phyloP scores from a whole-genome alignment of 2,888 invertebrate species.

The Hoplodrina blanda region DNA sequence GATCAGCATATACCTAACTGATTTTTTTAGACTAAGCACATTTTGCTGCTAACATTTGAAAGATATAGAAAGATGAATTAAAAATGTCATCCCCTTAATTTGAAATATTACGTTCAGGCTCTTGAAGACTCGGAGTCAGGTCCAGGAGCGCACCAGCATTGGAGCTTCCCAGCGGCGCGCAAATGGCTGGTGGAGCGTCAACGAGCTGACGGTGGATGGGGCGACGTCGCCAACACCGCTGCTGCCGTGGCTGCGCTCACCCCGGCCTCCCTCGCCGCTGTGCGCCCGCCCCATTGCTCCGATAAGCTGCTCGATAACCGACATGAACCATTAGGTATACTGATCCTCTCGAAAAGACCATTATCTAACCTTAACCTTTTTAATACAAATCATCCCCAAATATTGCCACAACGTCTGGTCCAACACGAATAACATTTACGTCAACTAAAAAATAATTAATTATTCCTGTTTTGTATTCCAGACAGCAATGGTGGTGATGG shows the following conservation, averaged over 20 bases:
- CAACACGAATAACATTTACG: no score
- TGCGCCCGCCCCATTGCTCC: conserved; percentile 90
- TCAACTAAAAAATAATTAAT: no score
- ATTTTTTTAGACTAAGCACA: no score
- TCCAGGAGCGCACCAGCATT: conserved; percentile 90
- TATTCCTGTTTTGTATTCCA: conserved; percentile 52
- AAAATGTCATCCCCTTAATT: not conserved
- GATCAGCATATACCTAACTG: no score
- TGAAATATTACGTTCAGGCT: conserved; percentile 85
- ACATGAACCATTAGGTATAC: conserved; percentile 88
- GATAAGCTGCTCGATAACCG: conserved; percentile 89
- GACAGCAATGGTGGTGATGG: conserved; percentile 88
- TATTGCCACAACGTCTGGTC: no score
- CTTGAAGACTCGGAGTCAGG: conserved; percentile 93
- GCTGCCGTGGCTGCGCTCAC: conserved; percentile 95
- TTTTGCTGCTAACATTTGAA: no score
- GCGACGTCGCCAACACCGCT: conserved; percentile 93
- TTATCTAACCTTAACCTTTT: no score
- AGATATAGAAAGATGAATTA: not conserved
- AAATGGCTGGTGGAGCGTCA: conserved; percentile 94
- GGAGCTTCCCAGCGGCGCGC: conserved; percentile 95
- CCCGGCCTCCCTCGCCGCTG: conserved; percentile 93
- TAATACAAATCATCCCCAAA: no score
- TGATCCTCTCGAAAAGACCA: no score
- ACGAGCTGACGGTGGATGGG: conserved; percentile 95